Evolutionary conservation across 2,888 invertebrate species (phyloP), one percentile per base, ranked within the genome.

Genomic region (Torymus auratus): DNA sequence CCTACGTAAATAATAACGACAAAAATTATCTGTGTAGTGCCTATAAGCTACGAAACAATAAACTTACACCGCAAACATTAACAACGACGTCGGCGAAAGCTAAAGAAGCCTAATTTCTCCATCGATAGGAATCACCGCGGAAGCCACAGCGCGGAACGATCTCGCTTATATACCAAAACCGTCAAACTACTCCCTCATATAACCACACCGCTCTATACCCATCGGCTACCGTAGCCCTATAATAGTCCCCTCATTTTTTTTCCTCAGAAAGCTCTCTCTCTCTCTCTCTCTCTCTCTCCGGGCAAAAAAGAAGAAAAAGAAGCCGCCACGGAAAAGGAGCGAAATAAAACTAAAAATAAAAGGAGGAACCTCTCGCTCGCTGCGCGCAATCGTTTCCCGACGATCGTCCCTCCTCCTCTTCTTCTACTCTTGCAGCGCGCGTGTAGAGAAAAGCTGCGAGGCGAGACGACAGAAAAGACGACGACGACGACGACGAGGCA

Each of bases 321-420:
- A 62, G 20, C 41, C 41, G 41, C 41, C 41, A 10, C 41, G 41
- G 41, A 41, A 41, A 41, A 41, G 7, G 41, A 1, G 41, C 41
- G 15, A 53, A 77, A 73, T 15, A 50, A 67, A 60, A 15, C 15
- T 20, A 67, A 56, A 28, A 64, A 50, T 10, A 68, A 41, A 71
- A 50, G 14, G 17, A 23, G 58, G 7, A 14, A 14, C 13, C 17
- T 50, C 20, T 53, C 14, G 20, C 20, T 15, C 11, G 28, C 13
- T 65, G 41, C 60, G 64, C 28, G 77, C 78, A 78, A 78, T 78
- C 71, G 69, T 64, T 74, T 73, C 28, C 79, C 79, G 69, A 41
- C 56, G 61, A 62, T 68, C 70, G 64, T 28, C 67, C 56, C n/a
- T 60, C 60, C 41, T 41, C 41, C 7, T 41, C 41, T 7, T 41